phyloP scores from a whole-genome alignment of 2,113 vertebrate species.

The Prochilodus magdalenae region DNA sequence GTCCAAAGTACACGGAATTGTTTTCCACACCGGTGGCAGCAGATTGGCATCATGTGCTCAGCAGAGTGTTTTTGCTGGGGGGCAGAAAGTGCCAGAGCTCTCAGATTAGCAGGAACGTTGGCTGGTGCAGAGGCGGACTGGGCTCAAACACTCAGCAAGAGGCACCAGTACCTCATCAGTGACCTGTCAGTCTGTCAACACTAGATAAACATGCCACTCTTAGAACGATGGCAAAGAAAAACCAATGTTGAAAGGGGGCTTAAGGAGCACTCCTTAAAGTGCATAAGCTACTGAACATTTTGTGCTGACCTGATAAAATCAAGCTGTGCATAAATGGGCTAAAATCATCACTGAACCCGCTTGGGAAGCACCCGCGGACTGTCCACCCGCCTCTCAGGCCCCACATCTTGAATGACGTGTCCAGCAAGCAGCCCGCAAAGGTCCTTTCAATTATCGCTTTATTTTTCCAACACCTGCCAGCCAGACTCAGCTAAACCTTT shows the following conservation, averaged over 20 bases:
- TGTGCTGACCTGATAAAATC: not conserved
- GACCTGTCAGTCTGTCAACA: conserved; percentile 34
- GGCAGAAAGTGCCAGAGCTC: conserved; percentile 54
- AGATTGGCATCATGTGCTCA: conserved; percentile 56
- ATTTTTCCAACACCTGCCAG: conserved; percentile 8
- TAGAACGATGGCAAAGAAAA: conserved; percentile 12
- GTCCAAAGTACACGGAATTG: conserved; percentile 12
- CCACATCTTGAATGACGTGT: not conserved
- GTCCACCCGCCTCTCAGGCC: not conserved
- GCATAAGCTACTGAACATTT: not conserved
- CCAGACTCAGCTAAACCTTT: conserved; percentile 41
- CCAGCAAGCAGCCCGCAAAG: not conserved
- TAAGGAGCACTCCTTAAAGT: not conserved
- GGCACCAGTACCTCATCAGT: conserved; percentile 31
- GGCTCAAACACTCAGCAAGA: conserved; percentile 25
- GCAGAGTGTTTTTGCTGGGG: conserved; percentile 47
- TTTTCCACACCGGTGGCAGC: conserved; percentile 50
- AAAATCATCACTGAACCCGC: not conserved
- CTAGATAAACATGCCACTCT: conserved; percentile 20
- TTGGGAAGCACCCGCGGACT: not conserved
- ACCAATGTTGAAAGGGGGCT: conserved; percentile 19
- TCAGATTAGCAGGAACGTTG: conserved; percentile 44
- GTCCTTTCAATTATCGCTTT: conserved; percentile 55
- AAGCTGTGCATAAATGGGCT: not conserved
- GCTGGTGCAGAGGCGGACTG: conserved; percentile 48